Evolutionary conservation across 2,113 vertebrate species (phyloP), one percentile per base, ranked within the genome.

Genomic region (Ptilorrhoa leucosticta): DNA sequence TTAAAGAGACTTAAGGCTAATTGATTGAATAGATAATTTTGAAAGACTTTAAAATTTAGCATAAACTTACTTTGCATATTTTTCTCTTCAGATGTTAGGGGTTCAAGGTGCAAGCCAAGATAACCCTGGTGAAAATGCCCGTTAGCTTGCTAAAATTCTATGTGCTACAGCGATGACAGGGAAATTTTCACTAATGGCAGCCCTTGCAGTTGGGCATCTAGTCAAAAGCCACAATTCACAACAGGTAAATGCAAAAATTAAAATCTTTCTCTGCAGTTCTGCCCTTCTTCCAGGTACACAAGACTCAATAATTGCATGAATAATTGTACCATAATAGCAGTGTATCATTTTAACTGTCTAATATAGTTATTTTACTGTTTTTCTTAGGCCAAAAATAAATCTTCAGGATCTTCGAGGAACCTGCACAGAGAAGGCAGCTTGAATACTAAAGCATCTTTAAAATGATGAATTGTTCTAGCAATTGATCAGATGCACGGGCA

Each of bases 201-300:
- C 99, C 13, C 94, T 99, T 76, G 98, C 99, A 79, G 99, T 99
- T 30, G 99, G 99, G 27, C 99, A 99, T 93, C 98, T 99, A 50
- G 99, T 99, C 73, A 99, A 98, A 97, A 99, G 99, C 97, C 99
- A 99, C 99, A 99, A 98, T 98, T 45, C 99, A 99, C 97, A 99
- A 99, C 93, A 99, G 99, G 99, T 99, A 87, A 97, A 94, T 24
- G 7, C 64, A 70, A 57, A 50, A 57, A 30, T 22, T 68, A 60
- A 37, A 60, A 60, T 60, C 7, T 10, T 44, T 44, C 44, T 89
- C 15, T 83, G 53, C 15, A 42, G 8, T 19, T 78, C 50, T 87
- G 27, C 42, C 20, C 17, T 76, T 57, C 47, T 70, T 66, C 11
- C 50, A 92, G 54, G 28, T 56, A 57, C 40, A 22, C 4, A 33